A percentile compares a stretch with the other conserved stretches of the same genome.
Conservation (phyloP, 2,113 vertebrate genomes). For the Geococcyx californianus region DNA sequence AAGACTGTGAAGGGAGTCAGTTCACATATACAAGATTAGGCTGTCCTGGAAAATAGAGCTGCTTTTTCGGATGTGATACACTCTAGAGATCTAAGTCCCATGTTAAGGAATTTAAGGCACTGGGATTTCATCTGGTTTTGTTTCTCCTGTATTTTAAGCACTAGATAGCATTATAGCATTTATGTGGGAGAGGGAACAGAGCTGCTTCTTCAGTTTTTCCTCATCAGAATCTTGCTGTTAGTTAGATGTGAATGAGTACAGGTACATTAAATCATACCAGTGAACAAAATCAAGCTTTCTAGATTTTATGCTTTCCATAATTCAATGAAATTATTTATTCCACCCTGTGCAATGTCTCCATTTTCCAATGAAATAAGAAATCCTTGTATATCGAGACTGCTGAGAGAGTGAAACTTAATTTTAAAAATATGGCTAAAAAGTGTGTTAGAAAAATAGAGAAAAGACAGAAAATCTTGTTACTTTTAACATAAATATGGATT, state of each 20-base stretch:
- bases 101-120: neutral
- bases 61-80: neutral
- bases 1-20: neutral
- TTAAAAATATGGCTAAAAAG: neutral
- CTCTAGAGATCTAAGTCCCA: neutral
- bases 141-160: neutral
- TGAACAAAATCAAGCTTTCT: neutral
- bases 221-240: neutral
- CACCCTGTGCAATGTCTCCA: neutral
- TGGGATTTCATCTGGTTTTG: neutral
- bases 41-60: neutral
- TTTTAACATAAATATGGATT: neutral
- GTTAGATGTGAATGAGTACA: neutral
- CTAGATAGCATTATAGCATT: neutral
- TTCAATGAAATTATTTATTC: neutral
- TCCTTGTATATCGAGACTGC: neutral
- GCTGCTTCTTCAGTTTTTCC: neutral
- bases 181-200: neutral
- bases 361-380: neutral
- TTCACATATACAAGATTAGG: neutral
- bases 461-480: neutral
- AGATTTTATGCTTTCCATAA: neutral
- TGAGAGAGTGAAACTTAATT: neutral
- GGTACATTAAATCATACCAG: neutral
- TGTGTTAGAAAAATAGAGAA: neutral